Evolutionary conservation across 2,888 invertebrate genomes (phyloP).

Genomic region (Nemotelus pantherinus): DNA sequence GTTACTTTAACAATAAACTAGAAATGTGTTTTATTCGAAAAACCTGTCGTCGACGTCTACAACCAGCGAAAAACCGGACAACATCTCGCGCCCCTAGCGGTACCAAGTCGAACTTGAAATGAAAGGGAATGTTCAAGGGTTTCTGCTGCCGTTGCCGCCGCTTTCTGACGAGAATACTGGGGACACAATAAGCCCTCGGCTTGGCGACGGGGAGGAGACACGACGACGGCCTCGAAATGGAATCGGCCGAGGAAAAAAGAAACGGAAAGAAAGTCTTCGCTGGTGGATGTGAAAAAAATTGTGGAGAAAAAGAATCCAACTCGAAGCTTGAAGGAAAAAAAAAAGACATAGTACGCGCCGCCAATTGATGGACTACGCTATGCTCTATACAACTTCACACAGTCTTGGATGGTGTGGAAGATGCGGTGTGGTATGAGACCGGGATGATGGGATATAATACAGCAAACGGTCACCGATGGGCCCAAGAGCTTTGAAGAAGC

Average conservation of each 20-base stretch:
- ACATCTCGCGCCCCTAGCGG: conserved; percentile 45
- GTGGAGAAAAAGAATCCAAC: conserved; percentile 51
- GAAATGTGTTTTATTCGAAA: too few relatives aligned
- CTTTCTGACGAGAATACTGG: conserved; percentile 13
- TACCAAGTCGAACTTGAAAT: conserved; percentile 58
- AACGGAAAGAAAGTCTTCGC: too few relatives aligned
- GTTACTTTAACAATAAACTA: too few relatives aligned
- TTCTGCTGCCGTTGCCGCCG: conserved; percentile 38
- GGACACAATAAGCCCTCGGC: conserved; percentile 39
- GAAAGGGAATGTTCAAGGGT: conserved; percentile 57
- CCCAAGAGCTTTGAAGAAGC: conserved; percentile 47
- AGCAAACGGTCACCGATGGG: conserved; percentile 46
- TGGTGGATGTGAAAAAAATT: conserved; percentile 48
- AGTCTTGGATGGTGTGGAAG: conserved; percentile 11
- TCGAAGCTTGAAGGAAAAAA: conserved; percentile 47
- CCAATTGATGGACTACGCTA: conserved; percentile 31
- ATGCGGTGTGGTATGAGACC: background rate
- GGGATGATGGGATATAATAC: conserved; percentile 1
- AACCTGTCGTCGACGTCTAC: too few relatives aligned
- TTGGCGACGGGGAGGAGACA: conserved; percentile 45
- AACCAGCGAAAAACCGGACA: conserved; percentile 12
- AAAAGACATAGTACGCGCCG: conserved; percentile 51
- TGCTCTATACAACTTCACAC: conserved; percentile 9
- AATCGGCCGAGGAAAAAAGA: conserved; percentile 44
- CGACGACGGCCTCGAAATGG: conserved; percentile 51